phyloP scores from a whole-genome alignment of 2,113 vertebrate genomes.

The Xenopus borealis region DNA sequence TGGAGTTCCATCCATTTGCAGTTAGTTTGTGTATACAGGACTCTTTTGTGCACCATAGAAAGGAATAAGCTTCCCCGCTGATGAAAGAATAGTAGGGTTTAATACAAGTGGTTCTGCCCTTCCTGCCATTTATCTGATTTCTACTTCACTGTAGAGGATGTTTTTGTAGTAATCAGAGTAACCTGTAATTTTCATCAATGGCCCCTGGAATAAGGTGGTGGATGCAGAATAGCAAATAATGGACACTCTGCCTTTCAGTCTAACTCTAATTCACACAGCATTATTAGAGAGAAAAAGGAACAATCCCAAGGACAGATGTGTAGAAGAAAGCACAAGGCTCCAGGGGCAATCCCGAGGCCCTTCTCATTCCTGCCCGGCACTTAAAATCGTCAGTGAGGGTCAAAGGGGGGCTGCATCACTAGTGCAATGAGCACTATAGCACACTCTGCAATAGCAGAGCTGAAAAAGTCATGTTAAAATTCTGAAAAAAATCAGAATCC shows the following conservation, averaged over 20 bases:
- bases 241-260: background rate
- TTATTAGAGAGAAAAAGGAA: background rate
- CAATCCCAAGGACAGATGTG: too few relatives aligned
- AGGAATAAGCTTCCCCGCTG: background rate
- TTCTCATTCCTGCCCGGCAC: too few relatives aligned
- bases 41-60: slow-evolving; percentile 1
- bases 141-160: slow-evolving; percentile 1
- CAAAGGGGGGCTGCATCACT: too few relatives aligned
- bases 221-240: slow-evolving; percentile 21
- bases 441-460: too few relatives aligned
- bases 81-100: slow-evolving; percentile 4
- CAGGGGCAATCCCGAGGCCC: too few relatives aligned
- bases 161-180: slow-evolving; percentile 34
- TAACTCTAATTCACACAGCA: background rate
- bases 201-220: slow-evolving; percentile 5
- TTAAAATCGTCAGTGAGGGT: too few relatives aligned
- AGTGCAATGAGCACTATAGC: too few relatives aligned
- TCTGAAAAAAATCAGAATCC: too few relatives aligned
- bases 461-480: too few relatives aligned
- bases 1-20: background rate
- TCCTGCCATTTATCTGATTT: slow-evolving; percentile 30
- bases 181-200: slow-evolving; percentile 44
- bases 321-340: too few relatives aligned
- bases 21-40: background rate
- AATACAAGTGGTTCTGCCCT: slow-evolving; percentile 19